Base-by-base conservation (phyloP, 2,797 vertebrate genomes). In the Mus spretus region DNA sequence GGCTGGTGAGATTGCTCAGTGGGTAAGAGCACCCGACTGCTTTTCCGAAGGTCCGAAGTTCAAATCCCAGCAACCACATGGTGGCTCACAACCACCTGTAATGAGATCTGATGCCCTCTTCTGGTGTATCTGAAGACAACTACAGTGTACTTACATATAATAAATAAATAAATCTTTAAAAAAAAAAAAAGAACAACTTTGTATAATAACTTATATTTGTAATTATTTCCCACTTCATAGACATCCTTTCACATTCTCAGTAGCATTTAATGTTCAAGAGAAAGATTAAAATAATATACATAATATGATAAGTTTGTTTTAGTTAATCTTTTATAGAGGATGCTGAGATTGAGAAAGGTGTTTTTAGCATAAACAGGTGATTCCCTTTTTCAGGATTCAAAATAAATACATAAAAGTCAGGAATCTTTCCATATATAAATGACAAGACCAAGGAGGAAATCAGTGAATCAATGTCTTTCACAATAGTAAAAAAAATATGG, bases 181-280 rank as follows among this genome's bases (percentile, higher is more conserved):
- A n/a, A n/a, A n/a, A n/a, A n/a, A n/a, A n/a, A n/a, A 87, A 89
- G 28, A 86, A 3, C 31, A 13, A 77, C 47, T 93, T n/a, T 83
- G 55, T 75, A 57, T 24, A 80, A 79, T 34, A 74, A 40, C 47
- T 79, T 63, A 47, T 1, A 63, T 80, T 82, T 91, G 22, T 57
- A 44, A 90, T 63, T 6, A 83, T 6, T 84, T 89, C 11, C 31
- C 40, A 89, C 6, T 4, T 57, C 37, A 6, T 75, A 28, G 17
- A 77, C 0, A 89, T 47, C 19, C 1, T 81, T 88, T 19, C 3
- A 50, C 40, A n/a, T 81, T 15, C 9, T 53, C 14, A n/a, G 24
- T 6, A 80, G 3, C 5, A 87, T 34, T 83, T 83, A 44, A 93
- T 83, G 13, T 89, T 82, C 47, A 95, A 96, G 50, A 24, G 44